A percentile compares a stretch with the other conserved stretches of the same genome.
phyloP scores from a whole-genome alignment of 2,797 vertebrate species.

The Eremophila alpestris region DNA sequence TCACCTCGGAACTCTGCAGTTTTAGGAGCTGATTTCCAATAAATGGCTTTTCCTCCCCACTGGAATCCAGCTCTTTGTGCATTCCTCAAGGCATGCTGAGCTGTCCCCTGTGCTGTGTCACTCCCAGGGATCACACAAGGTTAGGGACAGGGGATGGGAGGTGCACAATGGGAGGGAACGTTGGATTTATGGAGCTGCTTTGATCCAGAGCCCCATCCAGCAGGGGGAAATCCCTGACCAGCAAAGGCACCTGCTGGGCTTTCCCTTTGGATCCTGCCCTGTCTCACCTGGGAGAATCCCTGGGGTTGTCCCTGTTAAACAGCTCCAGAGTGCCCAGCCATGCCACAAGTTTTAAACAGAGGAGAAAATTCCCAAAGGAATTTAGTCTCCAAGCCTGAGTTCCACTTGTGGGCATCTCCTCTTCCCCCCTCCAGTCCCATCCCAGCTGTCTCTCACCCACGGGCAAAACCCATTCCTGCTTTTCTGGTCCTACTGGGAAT shows the following conservation, averaged over 20 bases:
- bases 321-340: constrained; percentile 13
- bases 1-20: not conserved
- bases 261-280: constrained; percentile 11
- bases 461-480: not conserved
- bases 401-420: not conserved
- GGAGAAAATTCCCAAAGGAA: constrained; percentile 37
- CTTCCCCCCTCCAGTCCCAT: not conserved
- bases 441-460: not conserved
- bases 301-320: constrained; percentile 57
- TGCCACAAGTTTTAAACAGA: constrained; percentile 27
- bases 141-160: not conserved
- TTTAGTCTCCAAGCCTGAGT: not conserved
- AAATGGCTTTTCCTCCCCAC: not conserved
- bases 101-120: not conserved
- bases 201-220: not conserved
- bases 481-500: not conserved
- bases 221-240: not conserved
- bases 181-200: not conserved
- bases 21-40: not conserved
- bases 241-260: constrained; percentile 8
- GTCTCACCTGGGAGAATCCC: constrained; percentile 31
- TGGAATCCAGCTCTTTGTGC: not conserved
- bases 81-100: not conserved
- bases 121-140: not conserved
- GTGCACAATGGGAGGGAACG: not conserved